phyloP scores from a whole-genome alignment of 2,113 vertebrate species.

The Siphamia tubifer region DNA sequence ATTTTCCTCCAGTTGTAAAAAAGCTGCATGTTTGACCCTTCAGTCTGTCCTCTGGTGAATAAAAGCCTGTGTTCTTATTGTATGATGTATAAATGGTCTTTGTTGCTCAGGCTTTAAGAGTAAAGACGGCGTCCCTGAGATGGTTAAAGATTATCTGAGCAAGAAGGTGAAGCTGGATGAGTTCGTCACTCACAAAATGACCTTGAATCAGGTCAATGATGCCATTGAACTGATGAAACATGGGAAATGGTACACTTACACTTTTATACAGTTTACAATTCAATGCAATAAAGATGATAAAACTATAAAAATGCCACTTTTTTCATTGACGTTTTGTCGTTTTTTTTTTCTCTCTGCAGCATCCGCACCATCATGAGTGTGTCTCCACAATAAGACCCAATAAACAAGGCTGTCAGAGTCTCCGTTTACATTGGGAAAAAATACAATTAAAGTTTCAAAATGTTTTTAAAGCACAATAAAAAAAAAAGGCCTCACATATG shows the following conservation, averaged over 20 bases:
- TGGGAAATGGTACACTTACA: slow-evolving; percentile 73
- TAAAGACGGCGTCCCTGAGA: slow-evolving; percentile 71
- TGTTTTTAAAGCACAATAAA: too few species aligned
- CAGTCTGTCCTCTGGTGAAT: neutral
- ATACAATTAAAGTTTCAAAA: too few species aligned
- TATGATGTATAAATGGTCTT: neutral
- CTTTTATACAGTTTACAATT: neutral
- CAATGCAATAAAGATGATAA: too few species aligned
- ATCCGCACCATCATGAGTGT: too few species aligned
- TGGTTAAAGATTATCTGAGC: slow-evolving; percentile 79
- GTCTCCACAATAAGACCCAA: too few species aligned
- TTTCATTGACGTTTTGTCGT: too few species aligned
- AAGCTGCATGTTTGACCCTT: too few species aligned
- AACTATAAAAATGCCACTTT: neutral
- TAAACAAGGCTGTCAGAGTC: too few species aligned
- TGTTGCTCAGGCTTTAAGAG: slow-evolving; percentile 79
- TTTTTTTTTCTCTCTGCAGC: too few species aligned
- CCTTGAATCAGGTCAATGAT: slow-evolving; percentile 80
- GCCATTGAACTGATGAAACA: slow-evolving; percentile 80
- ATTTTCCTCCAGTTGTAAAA: neutral
- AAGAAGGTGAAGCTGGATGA: slow-evolving; percentile 81
- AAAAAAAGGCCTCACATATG: too few species aligned
- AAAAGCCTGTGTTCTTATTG: neutral
- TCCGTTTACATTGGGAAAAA: too few species aligned
- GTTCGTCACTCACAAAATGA: slow-evolving; percentile 79